Evolutionary conservation across 1,140 invertebrate species (phyloP), one percentile per base, ranked within the genome.

Genomic region (Aphaenogaster floridana): DNA sequence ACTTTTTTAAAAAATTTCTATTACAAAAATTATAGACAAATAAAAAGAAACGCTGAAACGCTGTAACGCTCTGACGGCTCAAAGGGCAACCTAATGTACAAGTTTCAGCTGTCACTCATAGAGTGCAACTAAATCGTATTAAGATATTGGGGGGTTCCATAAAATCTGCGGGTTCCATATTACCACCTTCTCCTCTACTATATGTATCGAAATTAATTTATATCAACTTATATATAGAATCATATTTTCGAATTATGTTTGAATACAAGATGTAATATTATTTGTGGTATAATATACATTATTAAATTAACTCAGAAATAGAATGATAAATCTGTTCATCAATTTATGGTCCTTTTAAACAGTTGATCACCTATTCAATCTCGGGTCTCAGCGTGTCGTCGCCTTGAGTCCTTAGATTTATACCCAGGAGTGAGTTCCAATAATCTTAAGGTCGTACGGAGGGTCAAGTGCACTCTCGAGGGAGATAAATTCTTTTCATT

Each of bases 371-470:
- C 57, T 63, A 48, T 61, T 61, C 57, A 48, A 34, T 63, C 28
- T 78, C 15, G 57, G 28, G 7, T 28, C 57, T 78, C 76, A 48
- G 42, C 76, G 28, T 78, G 42, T 78, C 76, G 28, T 63, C 42
- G 54, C 42, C 69, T 39, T 6, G 13, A 72, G 15, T 21, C 11
- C 15, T 45, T 45, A 42, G 28, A 78, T 63, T 78, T 63, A 61
- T 48, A 63, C 15, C 57, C 28, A 61, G 6, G 34, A 48, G 9
- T 63, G 4, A 61, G 34, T 17, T 39, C 52, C 54, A 17, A 34
- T n/a, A 76, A 57, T 76, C 54, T 57, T 28, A 15, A 63, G 15
- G 61, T 36, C 61, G 28, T 21, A 68, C 2, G 21, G 13, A 63
- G 59, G 15, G 42, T 63, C 57, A 78, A 78, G 42, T 61, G 59